A percentile compares a stretch with the other conserved stretches of the same genome.
Conservation (phyloP, 2,888 invertebrate species). For the Diachrysia chrysitis region DNA sequence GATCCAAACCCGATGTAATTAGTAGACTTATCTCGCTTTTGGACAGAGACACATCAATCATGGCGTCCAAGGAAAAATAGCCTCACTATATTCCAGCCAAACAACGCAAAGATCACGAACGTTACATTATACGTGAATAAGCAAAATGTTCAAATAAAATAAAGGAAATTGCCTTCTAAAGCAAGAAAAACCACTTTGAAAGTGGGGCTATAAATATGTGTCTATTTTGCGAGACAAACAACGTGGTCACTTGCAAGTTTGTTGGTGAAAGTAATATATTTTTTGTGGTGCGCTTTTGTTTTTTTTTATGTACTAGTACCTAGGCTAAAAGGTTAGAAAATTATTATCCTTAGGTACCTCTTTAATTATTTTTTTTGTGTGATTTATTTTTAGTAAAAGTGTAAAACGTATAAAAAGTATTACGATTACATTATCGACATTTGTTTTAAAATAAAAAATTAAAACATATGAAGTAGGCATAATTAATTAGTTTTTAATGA, state of each 20-base stretch:
- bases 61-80: neutral
- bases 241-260: constrained; percentile 40
- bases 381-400: too few species aligned
- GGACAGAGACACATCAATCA: constrained; percentile 2
- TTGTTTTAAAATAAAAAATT: too few species aligned
- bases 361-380: too few species aligned
- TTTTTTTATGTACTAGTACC: constrained; percentile 12
- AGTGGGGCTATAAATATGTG: constrained; percentile 50
- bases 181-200: constrained; percentile 40
- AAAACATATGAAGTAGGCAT: too few species aligned
- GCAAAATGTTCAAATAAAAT: constrained; percentile 4
- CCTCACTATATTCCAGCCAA: neutral
- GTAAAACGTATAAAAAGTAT: too few species aligned
- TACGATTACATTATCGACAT: too few species aligned
- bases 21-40: neutral
- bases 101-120: neutral
- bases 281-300: constrained; percentile 15
- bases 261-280: constrained; percentile 29
- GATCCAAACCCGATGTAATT: neutral
- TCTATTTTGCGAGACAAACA: constrained; percentile 36
- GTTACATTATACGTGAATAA: neutral
- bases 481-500: too few species aligned
- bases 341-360: neutral
- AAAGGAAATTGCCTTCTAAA: constrained; percentile 19
- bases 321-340: constrained; percentile 25